Evolutionary conservation across 2,113 vertebrate genomes (phyloP).

Genomic region (Pterophyllum scalare): DNA sequence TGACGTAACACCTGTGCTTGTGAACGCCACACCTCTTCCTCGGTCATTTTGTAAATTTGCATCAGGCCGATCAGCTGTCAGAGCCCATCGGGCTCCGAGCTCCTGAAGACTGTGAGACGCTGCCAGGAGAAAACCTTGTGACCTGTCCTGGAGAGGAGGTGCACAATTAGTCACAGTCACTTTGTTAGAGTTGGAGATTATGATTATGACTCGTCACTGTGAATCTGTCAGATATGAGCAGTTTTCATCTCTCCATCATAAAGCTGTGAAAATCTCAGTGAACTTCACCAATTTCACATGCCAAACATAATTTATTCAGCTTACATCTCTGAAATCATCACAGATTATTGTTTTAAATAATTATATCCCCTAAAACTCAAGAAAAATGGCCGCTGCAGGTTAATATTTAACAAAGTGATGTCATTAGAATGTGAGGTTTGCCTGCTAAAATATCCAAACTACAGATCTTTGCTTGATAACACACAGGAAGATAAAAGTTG

Average conservation of each 20-base stretch:
- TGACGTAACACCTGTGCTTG: not conserved
- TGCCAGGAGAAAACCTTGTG: constrained; percentile 32
- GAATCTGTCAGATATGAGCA: not conserved
- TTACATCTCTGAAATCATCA: not conserved
- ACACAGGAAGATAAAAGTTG: too few relatives aligned
- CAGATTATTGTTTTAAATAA: too few relatives aligned
- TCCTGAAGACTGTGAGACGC: not conserved
- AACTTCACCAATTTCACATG: not conserved
- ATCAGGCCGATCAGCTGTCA: constrained; percentile 34
- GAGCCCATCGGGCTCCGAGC: constrained; percentile 6
- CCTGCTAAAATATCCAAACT: not conserved
- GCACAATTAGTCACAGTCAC: not conserved
- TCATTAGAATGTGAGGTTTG: not conserved
- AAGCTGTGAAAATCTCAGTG: not conserved
- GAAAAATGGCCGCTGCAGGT: not conserved
- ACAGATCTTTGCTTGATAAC: not conserved
- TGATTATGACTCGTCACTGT: not conserved
- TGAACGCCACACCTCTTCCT: not conserved
- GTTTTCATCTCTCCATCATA: not conserved
- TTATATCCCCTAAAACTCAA: not conserved
- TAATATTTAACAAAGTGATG: not conserved
- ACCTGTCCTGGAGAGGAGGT: not conserved
- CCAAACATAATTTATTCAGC: not conserved
- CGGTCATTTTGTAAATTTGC: constrained; percentile 40
- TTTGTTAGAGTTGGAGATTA: not conserved